Evolutionary conservation across 2,797 vertebrate genomes (phyloP).

Genomic region (Gymnothorax javanicus): DNA sequence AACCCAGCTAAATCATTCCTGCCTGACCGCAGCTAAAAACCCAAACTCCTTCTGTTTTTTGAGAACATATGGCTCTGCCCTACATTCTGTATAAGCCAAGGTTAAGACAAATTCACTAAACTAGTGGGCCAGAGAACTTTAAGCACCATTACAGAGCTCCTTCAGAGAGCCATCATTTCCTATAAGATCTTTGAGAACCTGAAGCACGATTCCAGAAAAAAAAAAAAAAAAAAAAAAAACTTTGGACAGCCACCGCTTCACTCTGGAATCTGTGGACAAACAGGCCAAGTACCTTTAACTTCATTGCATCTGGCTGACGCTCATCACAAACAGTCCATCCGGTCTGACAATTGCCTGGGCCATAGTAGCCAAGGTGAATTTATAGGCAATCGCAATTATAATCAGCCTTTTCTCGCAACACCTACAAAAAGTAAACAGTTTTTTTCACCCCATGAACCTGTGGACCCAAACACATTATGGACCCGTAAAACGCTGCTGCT

Average conservation of each 20-base stretch:
- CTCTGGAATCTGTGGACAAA: not conserved
- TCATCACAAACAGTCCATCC: not conserved
- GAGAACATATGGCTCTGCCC: not conserved
- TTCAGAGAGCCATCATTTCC: not conserved
- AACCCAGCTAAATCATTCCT: constrained; percentile 16
- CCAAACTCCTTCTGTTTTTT: constrained; percentile 22
- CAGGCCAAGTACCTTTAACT: not conserved
- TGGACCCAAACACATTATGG: no score
- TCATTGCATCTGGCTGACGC: not conserved
- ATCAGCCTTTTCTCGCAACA: not conserved
- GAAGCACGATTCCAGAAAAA: no score
- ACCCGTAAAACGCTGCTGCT: no score
- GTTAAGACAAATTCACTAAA: not conserved
- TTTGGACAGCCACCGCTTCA: not conserved
- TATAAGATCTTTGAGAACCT: no score
- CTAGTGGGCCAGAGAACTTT: not conserved
- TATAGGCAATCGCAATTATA: not conserved
- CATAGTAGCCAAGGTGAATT: not conserved
- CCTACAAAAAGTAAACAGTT: not conserved
- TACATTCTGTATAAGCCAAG: constrained; percentile 11
- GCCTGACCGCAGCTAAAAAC: constrained; percentile 27
- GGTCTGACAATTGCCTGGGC: not conserved
- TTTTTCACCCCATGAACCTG: not conserved
- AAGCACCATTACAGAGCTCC: constrained; percentile 3
- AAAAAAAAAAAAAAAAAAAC: no score